Evolutionary conservation across 2,113 vertebrate species (phyloP).

Genomic region (Macaca fascicularis): DNA sequence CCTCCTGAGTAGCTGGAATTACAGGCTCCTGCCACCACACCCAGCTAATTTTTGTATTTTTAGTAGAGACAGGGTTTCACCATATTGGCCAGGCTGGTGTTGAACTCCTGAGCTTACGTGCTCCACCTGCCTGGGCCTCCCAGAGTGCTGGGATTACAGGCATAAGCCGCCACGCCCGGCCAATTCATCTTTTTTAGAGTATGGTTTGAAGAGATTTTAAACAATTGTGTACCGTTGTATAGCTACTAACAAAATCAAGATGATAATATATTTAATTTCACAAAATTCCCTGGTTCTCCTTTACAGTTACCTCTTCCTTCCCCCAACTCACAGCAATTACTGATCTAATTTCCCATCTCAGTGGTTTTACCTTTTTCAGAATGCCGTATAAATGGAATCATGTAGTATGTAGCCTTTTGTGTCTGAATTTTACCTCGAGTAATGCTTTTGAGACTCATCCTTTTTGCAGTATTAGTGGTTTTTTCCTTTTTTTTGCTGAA

Average conservation of each 20-base stretch:
- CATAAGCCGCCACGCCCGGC: rapidly evolving
- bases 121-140: neutral
- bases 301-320: neutral
- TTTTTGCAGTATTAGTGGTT: neutral
- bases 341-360: neutral
- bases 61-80: neutral
- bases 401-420: neutral
- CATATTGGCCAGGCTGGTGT: neutral
- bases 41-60: neutral
- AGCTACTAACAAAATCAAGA: neutral
- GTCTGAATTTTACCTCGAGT: neutral
- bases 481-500: neutral
- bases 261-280: neutral
- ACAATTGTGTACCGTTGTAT: neutral
- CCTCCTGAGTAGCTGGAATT: neutral
- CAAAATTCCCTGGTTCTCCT: neutral
- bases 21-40: neutral
- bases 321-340: neutral
- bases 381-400: neutral
- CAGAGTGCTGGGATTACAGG: neutral
- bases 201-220: neutral
- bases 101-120: neutral
- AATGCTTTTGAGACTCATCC: neutral
- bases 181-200: neutral
- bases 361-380: neutral